Base-by-base conservation (phyloP, 1,140 invertebrate species). In the Acarapis woodi region DNA sequence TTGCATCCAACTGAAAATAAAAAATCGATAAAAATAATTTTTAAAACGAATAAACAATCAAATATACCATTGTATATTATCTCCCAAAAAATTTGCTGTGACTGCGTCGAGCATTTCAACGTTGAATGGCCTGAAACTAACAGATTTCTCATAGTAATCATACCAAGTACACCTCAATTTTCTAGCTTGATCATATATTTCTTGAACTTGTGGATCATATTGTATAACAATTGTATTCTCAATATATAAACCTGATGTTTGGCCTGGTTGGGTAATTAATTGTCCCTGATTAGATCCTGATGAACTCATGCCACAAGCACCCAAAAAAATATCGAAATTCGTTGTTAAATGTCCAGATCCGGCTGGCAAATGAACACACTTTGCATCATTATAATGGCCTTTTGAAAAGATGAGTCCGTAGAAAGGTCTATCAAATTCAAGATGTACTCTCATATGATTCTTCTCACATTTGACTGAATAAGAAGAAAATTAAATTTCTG, bases 1-100 rank as follows among this genome's bases (percentile, higher is more conserved):
- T 55, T 85, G 79, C 78, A 85, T 85, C 80, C 80, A 87, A 53
- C n/a, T n/a, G n/a, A n/a, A 77, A 83, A 51, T n/a, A 80, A 76
- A 32, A 83, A 57, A 55, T 83, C 83, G 56, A 83, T 77, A 12
- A 77, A 77, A 41, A 82, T 62, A 83, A 54, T 85, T 79, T 78
- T 85, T 85, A 79, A 79, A 87, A 53, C n/a, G n/a, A n/a, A n/a
- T n/a, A n/a, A n/a, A n/a, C n/a, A n/a, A n/a, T n/a, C n/a, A n/a
- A n/a, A n/a, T n/a, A n/a, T n/a, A n/a, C n/a, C 79, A 87, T 52
- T 83, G 78, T 36, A 87, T 60, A 55, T 87, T 87, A 57, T 87
- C 80, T 12, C 80, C 80, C 41, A 85, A 62, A 63, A 87, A 87
- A 60, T 87, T 85, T 14, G 79, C 78, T 0, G 78, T 82, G 18